Conservation (phyloP, 2,888 invertebrate species). For the Acrocyrtus sp. region DNA sequence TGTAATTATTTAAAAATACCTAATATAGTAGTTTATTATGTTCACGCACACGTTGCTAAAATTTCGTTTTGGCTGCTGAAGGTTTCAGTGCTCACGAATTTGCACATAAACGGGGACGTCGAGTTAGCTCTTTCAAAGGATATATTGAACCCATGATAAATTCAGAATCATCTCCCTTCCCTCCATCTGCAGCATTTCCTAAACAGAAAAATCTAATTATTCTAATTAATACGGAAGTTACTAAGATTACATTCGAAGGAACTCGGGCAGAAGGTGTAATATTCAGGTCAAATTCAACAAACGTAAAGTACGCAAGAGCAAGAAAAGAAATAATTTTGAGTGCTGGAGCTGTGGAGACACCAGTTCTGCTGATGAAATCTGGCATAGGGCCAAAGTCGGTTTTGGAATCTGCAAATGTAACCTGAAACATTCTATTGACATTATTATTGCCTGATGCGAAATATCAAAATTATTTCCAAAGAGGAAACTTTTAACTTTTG, state of each 20-base stretch:
- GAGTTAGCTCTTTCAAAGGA: conserved; percentile 38
- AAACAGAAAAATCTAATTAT: conserved; percentile 11
- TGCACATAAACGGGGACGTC: conserved; percentile 20
- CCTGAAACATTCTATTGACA: too few species aligned
- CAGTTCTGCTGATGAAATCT: background rate
- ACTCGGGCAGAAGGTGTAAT: conserved; percentile 16
- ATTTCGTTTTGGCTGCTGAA: background rate
- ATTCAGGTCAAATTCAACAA: background rate
- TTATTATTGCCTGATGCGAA: too few species aligned
- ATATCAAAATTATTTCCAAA: too few species aligned
- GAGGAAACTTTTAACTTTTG: too few species aligned
- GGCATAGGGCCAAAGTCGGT: background rate
- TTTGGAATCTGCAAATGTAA: background rate
- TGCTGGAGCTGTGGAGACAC: background rate
- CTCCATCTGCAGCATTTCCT: too few species aligned
- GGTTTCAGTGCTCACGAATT: conserved; percentile 38
- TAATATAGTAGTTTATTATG: background rate
- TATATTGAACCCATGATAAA: conserved; percentile 16
- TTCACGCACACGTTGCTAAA: background rate
- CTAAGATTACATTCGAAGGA: background rate
- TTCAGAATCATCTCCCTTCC: background rate
- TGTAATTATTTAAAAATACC: background rate
- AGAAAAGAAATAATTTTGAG: background rate
- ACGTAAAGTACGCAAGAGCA: background rate
- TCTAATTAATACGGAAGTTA: conserved; percentile 8